phyloP scores from a whole-genome alignment of 1,140 invertebrate species.

The Rhopalosiphum maidis region DNA sequence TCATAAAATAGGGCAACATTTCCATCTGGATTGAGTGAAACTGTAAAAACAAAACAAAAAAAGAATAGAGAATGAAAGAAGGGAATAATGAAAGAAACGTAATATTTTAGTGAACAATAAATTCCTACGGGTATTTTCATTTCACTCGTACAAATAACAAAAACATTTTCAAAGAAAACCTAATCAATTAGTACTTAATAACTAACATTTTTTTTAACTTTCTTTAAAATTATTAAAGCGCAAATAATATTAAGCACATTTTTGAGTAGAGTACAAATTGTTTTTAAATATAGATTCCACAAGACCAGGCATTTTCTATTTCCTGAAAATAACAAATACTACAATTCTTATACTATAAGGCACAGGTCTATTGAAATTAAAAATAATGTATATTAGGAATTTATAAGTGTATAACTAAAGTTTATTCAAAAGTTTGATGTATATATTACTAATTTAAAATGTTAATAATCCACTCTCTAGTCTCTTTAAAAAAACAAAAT shows the following conservation, averaged over 20 bases:
- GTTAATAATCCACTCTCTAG: no score
- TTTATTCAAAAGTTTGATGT: no score
- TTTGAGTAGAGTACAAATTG: neutral
- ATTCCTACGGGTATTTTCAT: neutral
- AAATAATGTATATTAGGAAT: neutral
- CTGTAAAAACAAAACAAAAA: neutral
- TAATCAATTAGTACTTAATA: neutral
- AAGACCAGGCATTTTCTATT: neutral
- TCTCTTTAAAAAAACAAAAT: no score
- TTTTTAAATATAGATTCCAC: neutral
- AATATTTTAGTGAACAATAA: constrained; percentile 39
- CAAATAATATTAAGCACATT: no score
- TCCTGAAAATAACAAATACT: neutral
- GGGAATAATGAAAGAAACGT: constrained; percentile 1
- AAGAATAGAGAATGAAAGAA: neutral
- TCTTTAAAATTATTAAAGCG: no score
- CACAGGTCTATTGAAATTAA: neutral
- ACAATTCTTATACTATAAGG: neutral
- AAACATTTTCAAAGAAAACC: neutral
- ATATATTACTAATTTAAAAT: no score
- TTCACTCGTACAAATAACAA: constrained; percentile 3
- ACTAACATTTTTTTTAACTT: neutral
- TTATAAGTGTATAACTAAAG: no score
- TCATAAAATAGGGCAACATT: constrained; percentile 10
- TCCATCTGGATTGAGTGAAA: neutral